phyloP scores from a whole-genome alignment of 2,113 vertebrate genomes.

The Leptocoma aspasia region DNA sequence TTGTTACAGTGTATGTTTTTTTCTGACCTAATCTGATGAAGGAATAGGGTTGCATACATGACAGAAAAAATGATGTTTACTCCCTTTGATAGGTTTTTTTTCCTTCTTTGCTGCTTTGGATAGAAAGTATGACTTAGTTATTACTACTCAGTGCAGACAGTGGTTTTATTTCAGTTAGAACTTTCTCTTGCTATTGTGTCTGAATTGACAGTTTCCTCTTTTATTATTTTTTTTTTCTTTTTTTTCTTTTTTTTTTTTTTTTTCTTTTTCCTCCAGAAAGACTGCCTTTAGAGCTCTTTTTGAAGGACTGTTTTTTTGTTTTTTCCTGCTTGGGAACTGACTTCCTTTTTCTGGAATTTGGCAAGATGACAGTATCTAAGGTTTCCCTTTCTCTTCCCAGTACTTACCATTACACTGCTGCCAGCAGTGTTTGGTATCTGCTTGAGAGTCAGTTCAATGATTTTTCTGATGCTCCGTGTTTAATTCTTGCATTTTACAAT shows the following conservation, averaged over 20 bases:
- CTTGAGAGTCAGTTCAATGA: neutral
- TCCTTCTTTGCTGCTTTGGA: neutral
- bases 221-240: no score
- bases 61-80: neutral
- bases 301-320: neutral
- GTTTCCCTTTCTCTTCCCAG: neutral
- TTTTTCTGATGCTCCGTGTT: neutral
- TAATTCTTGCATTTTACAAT: neutral
- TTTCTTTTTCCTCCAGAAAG: neutral
- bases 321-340: neutral
- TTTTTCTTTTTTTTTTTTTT: neutral
- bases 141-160: neutral
- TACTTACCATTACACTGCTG: neutral
- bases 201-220: neutral
- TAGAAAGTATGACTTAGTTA: neutral
- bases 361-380: conserved; percentile 18
- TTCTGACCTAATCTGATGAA: neutral
- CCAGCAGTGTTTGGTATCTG: neutral
- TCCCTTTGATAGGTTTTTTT: neutral
- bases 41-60: neutral
- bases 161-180: conserved; percentile 22
- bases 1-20: neutral
- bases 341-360: conserved; percentile 38
- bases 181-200: neutral
- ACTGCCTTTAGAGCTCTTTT: conserved; percentile 10